Percentiles rank a stretch among this genome's conserved stretches.
phyloP scores from a whole-genome alignment of 1,140 invertebrate genomes.

The Drosophila tani region DNA sequence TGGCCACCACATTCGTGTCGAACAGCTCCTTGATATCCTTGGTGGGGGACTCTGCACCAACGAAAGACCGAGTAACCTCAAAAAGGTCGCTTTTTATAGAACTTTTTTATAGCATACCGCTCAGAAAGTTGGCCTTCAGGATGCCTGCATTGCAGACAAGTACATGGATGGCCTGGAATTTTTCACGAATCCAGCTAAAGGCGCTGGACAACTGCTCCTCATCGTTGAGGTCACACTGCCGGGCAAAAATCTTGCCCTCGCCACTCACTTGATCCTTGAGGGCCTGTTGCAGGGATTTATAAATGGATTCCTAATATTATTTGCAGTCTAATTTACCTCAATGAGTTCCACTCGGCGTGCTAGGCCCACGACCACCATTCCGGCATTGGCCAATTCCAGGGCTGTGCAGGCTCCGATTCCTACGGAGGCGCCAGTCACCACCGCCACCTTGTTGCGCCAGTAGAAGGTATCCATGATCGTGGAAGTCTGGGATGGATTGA shows the following conservation, averaged over 20 bases:
- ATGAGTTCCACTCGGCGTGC: conserved; percentile 86
- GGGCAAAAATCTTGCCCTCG: conserved; percentile 75
- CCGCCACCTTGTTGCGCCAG: conserved; percentile 87
- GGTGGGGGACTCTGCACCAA: conserved; percentile 61
- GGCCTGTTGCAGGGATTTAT: conserved; percentile 17
- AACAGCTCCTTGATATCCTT: conserved; percentile 84
- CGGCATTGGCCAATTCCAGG: conserved; percentile 85
- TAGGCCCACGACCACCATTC: conserved; percentile 87
- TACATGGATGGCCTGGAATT: conserved; percentile 70
- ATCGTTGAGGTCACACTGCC: conserved; percentile 87
- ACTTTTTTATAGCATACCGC: conserved; percentile 36
- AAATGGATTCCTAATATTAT: too few species aligned
- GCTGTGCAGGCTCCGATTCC: conserved; percentile 87
- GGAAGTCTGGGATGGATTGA: background rate
- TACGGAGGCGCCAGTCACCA: conserved; percentile 89
- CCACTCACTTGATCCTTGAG: conserved; percentile 64
- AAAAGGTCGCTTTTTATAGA: background rate
- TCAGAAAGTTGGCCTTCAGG: conserved; percentile 76
- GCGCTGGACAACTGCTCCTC: conserved; percentile 86
- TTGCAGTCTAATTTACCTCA: conserved; percentile 58
- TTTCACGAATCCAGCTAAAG: conserved; percentile 85
- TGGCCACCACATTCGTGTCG: conserved; percentile 87
- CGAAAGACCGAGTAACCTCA: background rate
- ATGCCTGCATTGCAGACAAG: conserved; percentile 82
- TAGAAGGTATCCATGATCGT: conserved; percentile 85